Evolutionary conservation across 2,797 vertebrate genomes (phyloP), one percentile per base, ranked within the genome.

Genomic region (Enteromius afrohamiltoni): DNA sequence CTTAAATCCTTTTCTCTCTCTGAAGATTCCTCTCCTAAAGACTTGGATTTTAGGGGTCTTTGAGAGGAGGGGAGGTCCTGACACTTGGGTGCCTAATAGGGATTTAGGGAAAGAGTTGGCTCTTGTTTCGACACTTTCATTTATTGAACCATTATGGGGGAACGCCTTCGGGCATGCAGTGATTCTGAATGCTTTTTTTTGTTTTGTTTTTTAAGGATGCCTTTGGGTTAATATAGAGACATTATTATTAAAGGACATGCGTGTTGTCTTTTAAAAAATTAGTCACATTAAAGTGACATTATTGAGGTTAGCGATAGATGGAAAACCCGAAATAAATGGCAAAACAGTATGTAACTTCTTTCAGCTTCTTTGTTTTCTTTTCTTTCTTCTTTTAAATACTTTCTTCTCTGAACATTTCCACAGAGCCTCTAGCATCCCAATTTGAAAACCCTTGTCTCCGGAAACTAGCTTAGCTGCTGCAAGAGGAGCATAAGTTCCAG

Each of bases 31-130:
- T n/a, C 53, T 69, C 13, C 64, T 65, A n/a, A 82, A 75, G 26
- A 34, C 64, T 23, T 34, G 51, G 23, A 19, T 26, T 79, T 80
- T 51, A 16, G 26, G 31, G 14, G 40, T 78, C 76, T 77, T 77
- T 80, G 67, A 82, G 60, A 53, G 17, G 17, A 75, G 42, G 34
- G 83, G 83, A 69, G 70, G 77, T 73, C 78, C 69, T 80, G 83
- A 76, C 70, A 53, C 58, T 67, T n/a, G 4, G 4, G 49, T 21
- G 6, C 68, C 17, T 85, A 80, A 74, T 68, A 13, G 55, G 60
- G 70, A 45, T 75, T 79, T 34, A 21, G 40, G 26, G 55, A 65
- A 29, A 11, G 21, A n/a, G 81, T 29, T 19, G 6, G 58, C 68
- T 64, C 69, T 64, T 2, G 8, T 53, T 74, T 74, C 4, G n/a